Conservation (phyloP, 2,797 vertebrate genomes). For the Geotrypetes seraphini region DNA sequence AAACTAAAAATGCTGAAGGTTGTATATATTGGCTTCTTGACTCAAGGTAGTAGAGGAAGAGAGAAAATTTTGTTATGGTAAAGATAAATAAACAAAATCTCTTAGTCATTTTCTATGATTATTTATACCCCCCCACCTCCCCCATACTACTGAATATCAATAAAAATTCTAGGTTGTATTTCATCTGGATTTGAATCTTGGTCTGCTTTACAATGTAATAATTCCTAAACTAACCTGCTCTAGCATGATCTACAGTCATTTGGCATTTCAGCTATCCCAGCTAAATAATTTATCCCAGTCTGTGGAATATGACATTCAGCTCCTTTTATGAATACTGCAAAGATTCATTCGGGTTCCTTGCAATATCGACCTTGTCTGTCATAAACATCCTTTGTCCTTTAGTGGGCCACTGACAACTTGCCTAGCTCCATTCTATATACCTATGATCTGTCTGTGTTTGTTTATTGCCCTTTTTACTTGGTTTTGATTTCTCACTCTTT, state of each 20-base stretch:
- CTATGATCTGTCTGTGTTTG: too few species aligned
- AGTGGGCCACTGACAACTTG: slow-evolving; percentile 9
- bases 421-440: slow-evolving; percentile 3
- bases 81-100: too few species aligned
- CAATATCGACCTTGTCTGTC: slow-evolving; percentile 28
- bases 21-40: too few species aligned
- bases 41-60: too few species aligned
- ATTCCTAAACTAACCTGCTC: slow-evolving; percentile 26
- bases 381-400: slow-evolving; percentile 24
- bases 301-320: slow-evolving; percentile 33
- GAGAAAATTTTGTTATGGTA: too few species aligned
- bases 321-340: slow-evolving; percentile 22
- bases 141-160: too few species aligned
- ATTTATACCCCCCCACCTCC: too few species aligned
- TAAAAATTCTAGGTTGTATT: slow-evolving; percentile 14
- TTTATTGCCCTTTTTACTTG: too few species aligned
- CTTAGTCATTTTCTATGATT: too few species aligned
- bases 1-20: too few species aligned
- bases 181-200: slow-evolving; percentile 5
- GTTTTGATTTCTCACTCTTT: too few species aligned
- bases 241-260: slow-evolving; percentile 25
- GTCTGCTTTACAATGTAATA: slow-evolving; percentile 27
- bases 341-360: slow-evolving; percentile 31
- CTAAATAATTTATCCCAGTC: slow-evolving; percentile 31
- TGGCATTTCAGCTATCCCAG: slow-evolving; percentile 29